These are phyloP conservation scores for Xanthorhoe spadicearia DNA, from an alignment of 2,888 invertebrate species.

Conservation along the genomic window DNA sequence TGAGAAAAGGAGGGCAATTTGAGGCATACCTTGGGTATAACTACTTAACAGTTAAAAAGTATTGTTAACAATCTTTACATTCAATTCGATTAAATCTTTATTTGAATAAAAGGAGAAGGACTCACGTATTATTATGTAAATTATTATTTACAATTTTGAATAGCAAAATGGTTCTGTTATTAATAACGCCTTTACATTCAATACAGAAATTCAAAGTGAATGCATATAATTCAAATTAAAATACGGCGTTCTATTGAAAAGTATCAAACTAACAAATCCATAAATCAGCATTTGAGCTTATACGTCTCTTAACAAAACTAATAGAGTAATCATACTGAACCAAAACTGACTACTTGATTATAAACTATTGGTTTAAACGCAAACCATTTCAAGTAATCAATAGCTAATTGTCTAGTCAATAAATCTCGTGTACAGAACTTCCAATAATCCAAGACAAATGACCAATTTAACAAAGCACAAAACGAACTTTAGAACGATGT, in stretches of 20 bases:
- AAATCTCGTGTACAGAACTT: slow-evolving; percentile 62
- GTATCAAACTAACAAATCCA: slow-evolving; percentile 12
- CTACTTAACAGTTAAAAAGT: slow-evolving; percentile 26
- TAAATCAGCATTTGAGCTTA: slow-evolving; percentile 33
- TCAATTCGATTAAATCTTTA: too few species aligned
- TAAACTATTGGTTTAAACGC: slow-evolving; percentile 64
- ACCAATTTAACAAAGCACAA: slow-evolving; percentile 32
- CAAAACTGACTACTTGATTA: slow-evolving; percentile 54
- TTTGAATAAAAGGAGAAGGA: too few species aligned
- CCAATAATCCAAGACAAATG: slow-evolving; percentile 50
- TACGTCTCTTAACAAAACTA: slow-evolving; percentile 38
- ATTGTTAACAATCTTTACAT: too few species aligned
- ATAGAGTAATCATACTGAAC: slow-evolving; percentile 54
- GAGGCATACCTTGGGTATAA: slow-evolving; percentile 41
- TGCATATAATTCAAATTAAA: not conserved
- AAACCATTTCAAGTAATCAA: slow-evolving; percentile 62
- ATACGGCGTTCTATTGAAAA: not conserved
- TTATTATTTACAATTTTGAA: not conserved
- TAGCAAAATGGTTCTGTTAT: not conserved
- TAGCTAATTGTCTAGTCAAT: slow-evolving; percentile 68
- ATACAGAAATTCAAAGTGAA: not conserved
- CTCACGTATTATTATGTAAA: not conserved
- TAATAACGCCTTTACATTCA: not conserved
- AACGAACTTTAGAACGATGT: slow-evolving; percentile 38
- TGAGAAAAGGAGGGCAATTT: slow-evolving; percentile 31